phyloP scores from a whole-genome alignment of 2,113 vertebrate genomes.

The Pan troglodytes region NHGRI_mPanTro3-v2.1_pri NC_072407.2:20374001-20374500 shows the following conservation, averaged over 20 bases:
- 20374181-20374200: conserved; percentile 8
- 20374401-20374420: conserved; percentile 37
- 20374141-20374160: neutral
- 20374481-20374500: neutral
- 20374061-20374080: conserved; percentile 58
- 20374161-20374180: conserved; percentile 36
- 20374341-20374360: conserved; percentile 52
- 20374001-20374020: conserved; percentile 42
- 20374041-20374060: neutral
- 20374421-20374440: conserved; percentile 23
- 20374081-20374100: conserved; percentile 66
- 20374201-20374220: conserved; percentile 39
- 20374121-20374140: conserved; percentile 47
- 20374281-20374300: conserved; percentile 44
- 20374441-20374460: conserved; percentile 22
- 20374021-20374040: conserved; percentile 42
- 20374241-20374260: conserved; percentile 29
- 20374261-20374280: conserved; percentile 55
- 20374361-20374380: conserved; percentile 42
- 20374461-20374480: neutral
- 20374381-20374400: neutral
- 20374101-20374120: conserved; percentile 76
- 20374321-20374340: conserved; percentile 61
- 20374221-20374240: conserved; percentile 52
- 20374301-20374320: conserved; percentile 38